phyloP scores from a whole-genome alignment of 2,113 vertebrate genomes.

The Pterocles gutturalis region DNA sequence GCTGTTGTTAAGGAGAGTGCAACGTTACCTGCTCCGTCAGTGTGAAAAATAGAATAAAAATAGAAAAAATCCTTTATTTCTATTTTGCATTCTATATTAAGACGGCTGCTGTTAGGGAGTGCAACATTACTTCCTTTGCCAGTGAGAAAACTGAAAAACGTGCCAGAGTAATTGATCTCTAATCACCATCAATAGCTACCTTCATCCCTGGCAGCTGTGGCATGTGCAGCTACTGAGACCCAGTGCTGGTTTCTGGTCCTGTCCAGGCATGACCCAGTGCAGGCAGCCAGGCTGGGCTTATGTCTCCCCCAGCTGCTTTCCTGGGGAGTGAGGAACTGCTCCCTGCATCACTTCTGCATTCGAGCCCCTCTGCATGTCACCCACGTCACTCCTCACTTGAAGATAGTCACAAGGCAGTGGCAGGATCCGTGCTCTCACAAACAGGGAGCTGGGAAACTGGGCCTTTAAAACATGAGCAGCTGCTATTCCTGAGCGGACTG shows the following conservation, averaged over 20 bases:
- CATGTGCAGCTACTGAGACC: neutral
- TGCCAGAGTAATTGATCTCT: no score
- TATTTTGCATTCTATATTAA: neutral
- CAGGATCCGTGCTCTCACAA: neutral
- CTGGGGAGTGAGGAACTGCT: neutral
- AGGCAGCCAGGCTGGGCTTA: accelerated
- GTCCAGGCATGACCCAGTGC: accelerated
- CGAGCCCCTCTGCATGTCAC: neutral
- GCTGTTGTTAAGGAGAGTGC: accelerated
- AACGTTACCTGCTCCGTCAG: neutral
- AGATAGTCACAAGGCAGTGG: neutral
- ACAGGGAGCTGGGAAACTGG: neutral
- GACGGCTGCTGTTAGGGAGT: no score
- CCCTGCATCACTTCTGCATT: neutral
- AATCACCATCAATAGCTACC: accelerated
- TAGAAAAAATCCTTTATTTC: neutral
- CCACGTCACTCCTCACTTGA: accelerated
- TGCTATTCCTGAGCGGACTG: neutral
- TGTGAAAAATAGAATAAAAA: neutral
- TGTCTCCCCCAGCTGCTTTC: accelerated
- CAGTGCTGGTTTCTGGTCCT: neutral
- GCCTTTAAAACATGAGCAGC: neutral
- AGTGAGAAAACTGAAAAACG: neutral
- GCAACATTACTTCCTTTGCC: neutral
- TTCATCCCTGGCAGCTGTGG: accelerated